Conservation (phyloP, 1,140 invertebrate genomes). For the Chrysomallon squamiferum region DNA sequence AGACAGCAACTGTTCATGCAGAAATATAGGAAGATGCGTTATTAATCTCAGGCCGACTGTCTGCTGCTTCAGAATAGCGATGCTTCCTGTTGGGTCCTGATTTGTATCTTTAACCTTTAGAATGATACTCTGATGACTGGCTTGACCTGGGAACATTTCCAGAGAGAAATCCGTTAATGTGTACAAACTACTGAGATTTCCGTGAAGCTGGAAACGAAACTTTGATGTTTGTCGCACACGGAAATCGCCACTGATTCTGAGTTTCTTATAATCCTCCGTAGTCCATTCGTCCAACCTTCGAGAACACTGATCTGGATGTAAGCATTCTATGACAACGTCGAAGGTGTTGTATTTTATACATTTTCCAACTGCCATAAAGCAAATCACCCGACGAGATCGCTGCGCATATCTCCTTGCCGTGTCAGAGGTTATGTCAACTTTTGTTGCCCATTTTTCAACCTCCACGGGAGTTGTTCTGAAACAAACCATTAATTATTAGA, state of each 20-base stretch:
- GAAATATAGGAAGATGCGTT: not conserved
- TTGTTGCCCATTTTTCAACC: not conserved
- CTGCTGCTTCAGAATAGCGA: not conserved
- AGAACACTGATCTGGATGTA: not conserved
- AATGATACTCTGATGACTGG: not conserved
- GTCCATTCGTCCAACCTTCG: not conserved
- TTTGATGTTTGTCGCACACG: not conserved
- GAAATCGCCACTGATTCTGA: slow-evolving; percentile 1
- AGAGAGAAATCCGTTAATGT: not conserved
- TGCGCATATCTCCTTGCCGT: not conserved
- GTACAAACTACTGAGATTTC: not conserved
- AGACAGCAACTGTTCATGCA: not conserved
- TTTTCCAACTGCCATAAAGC: not conserved
- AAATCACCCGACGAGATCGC: not conserved
- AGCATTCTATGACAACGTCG: slow-evolving; percentile 1
- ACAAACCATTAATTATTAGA: no score
- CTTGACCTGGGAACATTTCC: not conserved
- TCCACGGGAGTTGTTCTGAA: not conserved
- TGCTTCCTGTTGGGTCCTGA: not conserved
- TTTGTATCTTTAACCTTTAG: not conserved
- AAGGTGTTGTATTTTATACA: not conserved
- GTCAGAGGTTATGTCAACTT: not conserved
- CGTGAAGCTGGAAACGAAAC: not conserved
- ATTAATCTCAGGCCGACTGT: not conserved
- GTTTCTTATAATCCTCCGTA: not conserved